A percentile compares a stretch with the other conserved stretches of the same genome.
Conservation (phyloP, 2,113 vertebrate species). For the Phyllostomus discolor region DNA sequence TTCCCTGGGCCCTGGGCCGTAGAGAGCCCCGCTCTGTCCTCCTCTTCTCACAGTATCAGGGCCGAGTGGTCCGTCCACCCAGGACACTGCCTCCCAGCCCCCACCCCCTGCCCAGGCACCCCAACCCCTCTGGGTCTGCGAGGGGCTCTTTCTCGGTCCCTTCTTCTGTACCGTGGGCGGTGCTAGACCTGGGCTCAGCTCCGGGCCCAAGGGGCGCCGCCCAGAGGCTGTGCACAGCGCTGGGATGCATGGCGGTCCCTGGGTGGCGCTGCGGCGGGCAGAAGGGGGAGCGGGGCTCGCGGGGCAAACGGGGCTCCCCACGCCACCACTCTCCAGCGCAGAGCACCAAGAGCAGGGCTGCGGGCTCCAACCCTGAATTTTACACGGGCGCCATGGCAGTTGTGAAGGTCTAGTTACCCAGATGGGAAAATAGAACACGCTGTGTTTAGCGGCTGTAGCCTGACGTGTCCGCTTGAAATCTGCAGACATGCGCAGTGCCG, state of each 20-base stretch:
- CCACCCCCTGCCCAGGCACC: neutral
- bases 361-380: neutral
- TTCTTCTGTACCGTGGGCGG: neutral
- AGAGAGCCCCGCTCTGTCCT: neutral
- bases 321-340: neutral
- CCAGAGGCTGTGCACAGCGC: neutral
- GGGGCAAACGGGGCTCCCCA: accelerated
- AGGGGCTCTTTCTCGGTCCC: neutral
- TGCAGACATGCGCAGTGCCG: accelerated
- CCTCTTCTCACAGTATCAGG: too few species aligned
- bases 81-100: neutral
- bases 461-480: neutral
- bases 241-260: neutral
- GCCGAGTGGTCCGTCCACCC: neutral
- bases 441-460: neutral
- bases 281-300: too few species aligned
- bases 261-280: neutral
- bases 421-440: neutral
- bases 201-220: neutral
- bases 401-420: neutral
- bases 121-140: accelerated
- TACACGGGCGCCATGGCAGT: neutral
- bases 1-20: too few species aligned
- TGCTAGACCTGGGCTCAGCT: neutral
- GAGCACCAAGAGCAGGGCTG: neutral